Percentiles rank a stretch among this genome's conserved stretches.
These are phyloP conservation scores for Apotomis betuletana DNA, from an alignment of 2,888 invertebrate species.

Conservation along the genomic window DNA sequence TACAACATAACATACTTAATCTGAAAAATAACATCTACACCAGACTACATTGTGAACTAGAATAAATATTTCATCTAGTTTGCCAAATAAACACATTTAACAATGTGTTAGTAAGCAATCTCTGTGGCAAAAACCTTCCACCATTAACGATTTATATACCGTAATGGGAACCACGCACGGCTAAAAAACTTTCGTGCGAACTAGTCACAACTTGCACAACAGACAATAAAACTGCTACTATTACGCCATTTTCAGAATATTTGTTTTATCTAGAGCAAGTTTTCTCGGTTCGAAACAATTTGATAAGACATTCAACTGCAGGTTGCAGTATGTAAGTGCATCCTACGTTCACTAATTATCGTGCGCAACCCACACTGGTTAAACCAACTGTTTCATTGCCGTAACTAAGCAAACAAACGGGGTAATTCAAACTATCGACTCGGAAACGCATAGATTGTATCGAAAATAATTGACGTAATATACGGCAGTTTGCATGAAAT, in stretches of 20 bases:
- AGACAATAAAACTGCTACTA: constrained; percentile 30
- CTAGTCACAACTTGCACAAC: constrained; percentile 25
- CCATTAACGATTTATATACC: constrained; percentile 21
- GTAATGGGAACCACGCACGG: constrained; percentile 14
- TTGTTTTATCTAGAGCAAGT: constrained; percentile 16
- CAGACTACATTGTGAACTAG: too few species aligned
- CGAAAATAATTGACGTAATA: constrained; percentile 67
- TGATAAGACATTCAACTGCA: background rate
- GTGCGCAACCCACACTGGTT: constrained; percentile 8
- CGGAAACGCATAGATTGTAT: constrained; percentile 63
- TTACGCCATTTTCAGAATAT: constrained; percentile 20
- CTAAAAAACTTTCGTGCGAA: constrained; percentile 28
- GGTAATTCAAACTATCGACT: constrained; percentile 59
- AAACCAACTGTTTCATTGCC: constrained; percentile 24
- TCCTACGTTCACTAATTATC: constrained; percentile 17
- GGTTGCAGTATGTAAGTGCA: constrained; percentile 3
- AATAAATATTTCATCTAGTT: too few species aligned
- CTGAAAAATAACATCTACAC: too few species aligned
- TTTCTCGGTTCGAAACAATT: constrained; percentile 4
- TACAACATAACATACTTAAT: too few species aligned
- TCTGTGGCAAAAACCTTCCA: background rate
- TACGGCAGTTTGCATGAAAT: constrained; percentile 75
- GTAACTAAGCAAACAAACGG: constrained; percentile 52
- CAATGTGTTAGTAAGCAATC: too few species aligned
- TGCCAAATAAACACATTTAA: too few species aligned